Evolutionary conservation across 2,797 vertebrate species (phyloP).

Genomic region (Eulemur coronatus): DNA sequence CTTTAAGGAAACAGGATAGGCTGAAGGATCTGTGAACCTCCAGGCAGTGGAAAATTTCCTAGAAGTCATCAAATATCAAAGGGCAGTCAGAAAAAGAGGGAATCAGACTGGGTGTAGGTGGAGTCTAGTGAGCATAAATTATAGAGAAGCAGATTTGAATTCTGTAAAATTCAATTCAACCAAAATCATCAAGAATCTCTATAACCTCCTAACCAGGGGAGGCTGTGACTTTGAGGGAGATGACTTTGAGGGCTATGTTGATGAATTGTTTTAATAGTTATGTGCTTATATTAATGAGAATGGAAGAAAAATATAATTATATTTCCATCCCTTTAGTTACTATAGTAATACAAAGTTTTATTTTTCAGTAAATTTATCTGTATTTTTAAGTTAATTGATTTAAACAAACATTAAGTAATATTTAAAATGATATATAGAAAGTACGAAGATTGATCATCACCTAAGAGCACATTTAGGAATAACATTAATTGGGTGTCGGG

Average conservation of each 20-base stretch:
- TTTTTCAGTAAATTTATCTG: neutral
- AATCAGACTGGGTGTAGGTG: neutral
- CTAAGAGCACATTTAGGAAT: too few relatives aligned
- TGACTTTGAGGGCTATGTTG: neutral
- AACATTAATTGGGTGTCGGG: too few relatives aligned
- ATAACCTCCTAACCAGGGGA: neutral
- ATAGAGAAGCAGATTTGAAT: neutral
- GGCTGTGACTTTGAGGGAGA: neutral
- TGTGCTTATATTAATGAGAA: neutral
- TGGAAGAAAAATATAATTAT: neutral
- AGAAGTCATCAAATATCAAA: neutral
- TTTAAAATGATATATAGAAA: neutral
- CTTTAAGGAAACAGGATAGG: neutral
- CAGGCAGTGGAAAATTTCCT: neutral
- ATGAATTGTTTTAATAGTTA: neutral
- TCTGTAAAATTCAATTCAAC: neutral
- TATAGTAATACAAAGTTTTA: neutral
- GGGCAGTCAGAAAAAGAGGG: neutral
- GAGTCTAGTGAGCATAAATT: neutral
- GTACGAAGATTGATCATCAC: neutral
- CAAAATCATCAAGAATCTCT: neutral
- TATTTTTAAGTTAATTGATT: neutral
- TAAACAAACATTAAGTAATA: neutral
- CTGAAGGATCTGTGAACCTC: neutral
- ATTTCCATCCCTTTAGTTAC: neutral